Conservation (phyloP, 2,797 vertebrate genomes). For the Cossypha niveicapilla region DNA sequence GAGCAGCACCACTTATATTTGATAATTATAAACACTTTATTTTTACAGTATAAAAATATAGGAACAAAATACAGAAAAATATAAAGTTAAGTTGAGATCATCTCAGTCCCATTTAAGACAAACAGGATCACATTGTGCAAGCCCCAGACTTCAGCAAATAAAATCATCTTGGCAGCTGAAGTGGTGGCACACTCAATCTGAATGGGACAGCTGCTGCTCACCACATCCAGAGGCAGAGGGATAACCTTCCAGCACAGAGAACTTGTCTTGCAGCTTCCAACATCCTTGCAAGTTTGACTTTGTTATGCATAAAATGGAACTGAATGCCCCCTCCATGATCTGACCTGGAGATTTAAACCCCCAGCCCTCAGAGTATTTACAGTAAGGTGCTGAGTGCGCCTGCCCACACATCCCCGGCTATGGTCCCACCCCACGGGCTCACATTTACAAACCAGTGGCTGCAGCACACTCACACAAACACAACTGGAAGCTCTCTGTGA, state of each 20-base stretch:
- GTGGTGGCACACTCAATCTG: background rate
- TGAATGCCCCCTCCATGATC: background rate
- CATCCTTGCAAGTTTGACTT: background rate
- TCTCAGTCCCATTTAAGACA: background rate
- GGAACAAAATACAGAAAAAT: slow-evolving; percentile 23
- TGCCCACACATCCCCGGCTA: background rate
- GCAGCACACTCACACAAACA: background rate
- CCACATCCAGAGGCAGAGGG: background rate
- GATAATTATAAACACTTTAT: slow-evolving; percentile 63
- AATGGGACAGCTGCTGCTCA: background rate
- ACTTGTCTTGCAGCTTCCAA: background rate
- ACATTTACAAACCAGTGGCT: background rate
- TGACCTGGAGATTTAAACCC: background rate
- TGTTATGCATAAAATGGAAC: background rate
- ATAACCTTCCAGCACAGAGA: background rate
- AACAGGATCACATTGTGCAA: background rate
- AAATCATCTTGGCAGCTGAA: background rate
- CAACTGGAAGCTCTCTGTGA: background rate
- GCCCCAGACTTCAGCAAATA: background rate
- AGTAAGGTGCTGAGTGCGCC: background rate
- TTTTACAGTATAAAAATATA: slow-evolving; percentile 64
- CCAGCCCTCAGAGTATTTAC: background rate
- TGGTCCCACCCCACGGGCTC: fast-evolving
- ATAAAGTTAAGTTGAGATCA: background rate
- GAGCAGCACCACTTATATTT: background rate